Evolutionary conservation across 1,140 invertebrate species (phyloP), one percentile per base, ranked within the genome.

Genomic region (Archivesica marissinica): DNA sequence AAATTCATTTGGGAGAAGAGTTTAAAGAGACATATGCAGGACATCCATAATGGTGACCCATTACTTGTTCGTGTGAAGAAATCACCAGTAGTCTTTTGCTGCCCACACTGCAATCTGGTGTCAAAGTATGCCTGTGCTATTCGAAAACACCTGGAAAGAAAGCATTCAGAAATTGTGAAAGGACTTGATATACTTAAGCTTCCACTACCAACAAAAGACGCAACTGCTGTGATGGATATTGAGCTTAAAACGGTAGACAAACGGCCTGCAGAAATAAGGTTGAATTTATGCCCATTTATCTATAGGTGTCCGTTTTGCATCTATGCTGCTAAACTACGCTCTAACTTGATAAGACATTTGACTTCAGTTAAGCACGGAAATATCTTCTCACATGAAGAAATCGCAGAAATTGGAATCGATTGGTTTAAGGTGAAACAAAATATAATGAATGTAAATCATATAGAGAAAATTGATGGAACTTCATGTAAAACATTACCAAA

Each of bases 261-360:
- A 33, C 44, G 79, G 17, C 79, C 79, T 0, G 64, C 44, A 54
- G 64, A 81, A 39, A 47, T 44, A 1, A 50, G 59, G n/a, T 50
- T 70, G 9, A 72, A 70, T 33, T 25, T 28, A 9, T 72, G 56
- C 6, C 39, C 20, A 9, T 2, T 39, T 28, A 59, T 81, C 7
- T 81, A 23, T 41, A 70, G 47, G 50, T 81, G 79, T 39, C 79
- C 79, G 20, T 72, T 81, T 56, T 81, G 79, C 52, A 44, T n/a
- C 0, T 81, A 81, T 50, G 66, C 47, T 20, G 33, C 66, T 9
- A 52, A 70, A 30, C 47, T 52, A 33, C 17, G 41, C 20, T 72
- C 64, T 6, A 81, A 81, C 28, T 20, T 81, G 6, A 81, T 35
- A n/a, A 52, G 79, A 41, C 79, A 81, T 50, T 41, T 81, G 15